These are phyloP conservation scores for Malurus alboscapulatus DNA, from an alignment of 2,113 vertebrate species.

Conservation along the genomic window DNA sequence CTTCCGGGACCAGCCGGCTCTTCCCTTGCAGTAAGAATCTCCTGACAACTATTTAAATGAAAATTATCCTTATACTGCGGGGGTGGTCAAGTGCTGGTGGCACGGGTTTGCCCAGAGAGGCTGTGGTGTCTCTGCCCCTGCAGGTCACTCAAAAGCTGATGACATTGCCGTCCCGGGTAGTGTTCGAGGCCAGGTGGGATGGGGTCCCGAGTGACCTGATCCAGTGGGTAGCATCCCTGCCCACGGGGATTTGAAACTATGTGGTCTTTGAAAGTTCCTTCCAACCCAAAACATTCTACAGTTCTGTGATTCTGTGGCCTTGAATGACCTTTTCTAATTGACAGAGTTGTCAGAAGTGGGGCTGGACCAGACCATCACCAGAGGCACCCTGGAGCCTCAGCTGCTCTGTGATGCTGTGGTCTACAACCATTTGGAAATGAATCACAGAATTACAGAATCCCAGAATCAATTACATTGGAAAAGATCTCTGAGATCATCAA, in stretches of 20 bases:
- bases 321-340: neutral
- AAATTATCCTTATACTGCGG: accelerated
- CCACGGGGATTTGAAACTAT: neutral
- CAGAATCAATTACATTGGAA: neutral
- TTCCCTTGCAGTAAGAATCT: accelerated
- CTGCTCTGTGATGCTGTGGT: neutral
- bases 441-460: neutral
- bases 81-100: neutral
- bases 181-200: too few species aligned
- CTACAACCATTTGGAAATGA: neutral
- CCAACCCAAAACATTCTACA: neutral
- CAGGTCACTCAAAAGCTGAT: neutral
- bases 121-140: neutral
- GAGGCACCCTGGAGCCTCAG: neutral
- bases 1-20: accelerated
- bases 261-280: neutral
- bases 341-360: neutral
- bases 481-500: neutral
- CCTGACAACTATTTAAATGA: neutral
- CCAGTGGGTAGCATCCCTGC: neutral
- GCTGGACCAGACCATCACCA: neutral
- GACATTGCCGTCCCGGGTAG: neutral
- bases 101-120: neutral
- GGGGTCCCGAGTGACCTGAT: neutral
- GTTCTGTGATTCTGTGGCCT: neutral